These are phyloP conservation scores for Eubucco bourcierii DNA, from an alignment of 2,113 vertebrate species.

Conservation along the genomic window DNA sequence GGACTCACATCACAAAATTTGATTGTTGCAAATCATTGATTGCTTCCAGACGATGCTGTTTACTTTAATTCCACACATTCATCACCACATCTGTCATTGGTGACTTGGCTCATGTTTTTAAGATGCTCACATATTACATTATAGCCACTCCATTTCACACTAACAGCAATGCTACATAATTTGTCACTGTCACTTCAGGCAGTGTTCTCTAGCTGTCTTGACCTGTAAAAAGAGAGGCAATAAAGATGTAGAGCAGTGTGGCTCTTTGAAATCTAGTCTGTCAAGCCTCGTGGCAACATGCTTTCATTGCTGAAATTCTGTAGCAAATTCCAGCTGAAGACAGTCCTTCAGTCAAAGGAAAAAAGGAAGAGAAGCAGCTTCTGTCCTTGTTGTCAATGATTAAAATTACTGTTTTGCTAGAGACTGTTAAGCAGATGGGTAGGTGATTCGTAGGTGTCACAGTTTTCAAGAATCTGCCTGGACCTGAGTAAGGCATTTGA, in stretches of 20 bases:
- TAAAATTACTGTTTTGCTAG: not conserved
- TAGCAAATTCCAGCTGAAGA: not conserved
- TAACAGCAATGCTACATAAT: constrained; percentile 43
- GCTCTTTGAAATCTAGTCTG: constrained; percentile 21
- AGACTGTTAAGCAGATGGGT: not conserved
- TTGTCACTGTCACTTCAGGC: constrained; percentile 60
- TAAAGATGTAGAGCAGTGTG: constrained; percentile 24
- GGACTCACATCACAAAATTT: not conserved
- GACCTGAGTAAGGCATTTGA: no score
- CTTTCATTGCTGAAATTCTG: constrained; percentile 28
- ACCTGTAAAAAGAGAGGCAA: constrained; percentile 49
- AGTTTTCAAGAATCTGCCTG: not conserved
- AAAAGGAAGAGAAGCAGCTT: not conserved
- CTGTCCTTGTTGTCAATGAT: not conserved
- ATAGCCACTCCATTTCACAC: constrained; percentile 60
- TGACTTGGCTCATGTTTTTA: constrained; percentile 59
- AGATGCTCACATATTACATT: constrained; percentile 65
- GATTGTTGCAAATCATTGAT: constrained; percentile 53
- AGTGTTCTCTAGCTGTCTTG: constrained; percentile 36
- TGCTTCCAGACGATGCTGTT: constrained; percentile 15
- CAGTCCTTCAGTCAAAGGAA: not conserved
- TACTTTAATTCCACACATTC: constrained; percentile 47
- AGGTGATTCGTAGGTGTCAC: not conserved
- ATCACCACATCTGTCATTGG: constrained; percentile 40
- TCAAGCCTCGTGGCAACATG: not conserved